Conservation (phyloP, 2,113 vertebrate genomes). For the Esox niger region DNA sequence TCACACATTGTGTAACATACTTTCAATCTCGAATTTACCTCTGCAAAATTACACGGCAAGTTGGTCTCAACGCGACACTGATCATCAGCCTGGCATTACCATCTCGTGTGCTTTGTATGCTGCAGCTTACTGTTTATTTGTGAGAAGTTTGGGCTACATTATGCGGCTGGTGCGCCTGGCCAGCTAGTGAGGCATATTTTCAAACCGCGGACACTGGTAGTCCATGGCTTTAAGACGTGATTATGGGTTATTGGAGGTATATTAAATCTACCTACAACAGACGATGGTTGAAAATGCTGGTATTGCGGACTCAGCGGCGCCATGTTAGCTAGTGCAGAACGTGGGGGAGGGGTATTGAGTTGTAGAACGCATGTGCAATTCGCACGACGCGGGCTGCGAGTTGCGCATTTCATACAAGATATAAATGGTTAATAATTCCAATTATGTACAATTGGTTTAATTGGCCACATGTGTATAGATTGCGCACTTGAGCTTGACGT, state of each 20-base stretch:
- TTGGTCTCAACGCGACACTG: background rate
- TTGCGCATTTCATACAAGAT: constrained; percentile 38
- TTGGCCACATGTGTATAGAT: background rate
- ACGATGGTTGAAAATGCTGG: constrained; percentile 1
- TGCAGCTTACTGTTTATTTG: constrained; percentile 38
- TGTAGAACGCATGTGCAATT: constrained; percentile 70
- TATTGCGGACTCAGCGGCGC: constrained; percentile 73
- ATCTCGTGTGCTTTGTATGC: constrained; percentile 44
- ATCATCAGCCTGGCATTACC: background rate
- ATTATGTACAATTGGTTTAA: background rate
- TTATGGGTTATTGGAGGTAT: constrained; percentile 1
- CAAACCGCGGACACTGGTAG: no score
- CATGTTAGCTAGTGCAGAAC: constrained; percentile 80
- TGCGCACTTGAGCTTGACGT: no score
- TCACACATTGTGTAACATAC: background rate
- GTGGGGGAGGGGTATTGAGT: constrained; percentile 72
- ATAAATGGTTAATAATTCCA: background rate
- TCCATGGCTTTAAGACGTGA: background rate
- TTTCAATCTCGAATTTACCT: background rate
- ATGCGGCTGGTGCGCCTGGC: constrained; percentile 18
- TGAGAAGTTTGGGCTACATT: constrained; percentile 31
- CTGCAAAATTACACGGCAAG: background rate
- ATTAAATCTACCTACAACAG: background rate
- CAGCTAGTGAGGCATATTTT: background rate
- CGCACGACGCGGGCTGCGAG: constrained; percentile 69